phyloP scores from a whole-genome alignment of 2,113 vertebrate genomes.

The Aegotheles bennettii region DNA sequence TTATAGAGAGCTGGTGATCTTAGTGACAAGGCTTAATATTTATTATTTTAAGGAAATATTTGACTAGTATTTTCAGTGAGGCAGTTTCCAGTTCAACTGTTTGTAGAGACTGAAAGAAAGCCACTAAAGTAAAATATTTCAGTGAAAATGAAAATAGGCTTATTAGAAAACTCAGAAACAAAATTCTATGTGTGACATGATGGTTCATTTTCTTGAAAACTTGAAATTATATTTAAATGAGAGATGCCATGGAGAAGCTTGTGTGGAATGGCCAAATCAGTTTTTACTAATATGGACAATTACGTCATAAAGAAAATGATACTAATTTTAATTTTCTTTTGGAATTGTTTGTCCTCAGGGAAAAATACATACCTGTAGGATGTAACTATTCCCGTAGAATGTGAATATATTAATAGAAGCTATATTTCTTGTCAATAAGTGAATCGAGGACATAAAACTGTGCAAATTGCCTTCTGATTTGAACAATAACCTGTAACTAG shows the following conservation, averaged over 20 bases:
- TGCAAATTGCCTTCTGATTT: neutral
- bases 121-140: neutral
- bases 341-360: neutral
- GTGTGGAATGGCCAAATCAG: neutral
- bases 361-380: neutral
- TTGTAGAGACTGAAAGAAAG: neutral
- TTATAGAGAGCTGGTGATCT: neutral
- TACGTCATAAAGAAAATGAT: neutral
- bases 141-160: neutral
- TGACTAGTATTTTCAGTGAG: neutral
- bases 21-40: neutral
- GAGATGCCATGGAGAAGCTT: neutral
- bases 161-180: neutral
- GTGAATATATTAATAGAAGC: neutral
- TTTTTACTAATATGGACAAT: neutral
- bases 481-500: neutral
- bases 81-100: neutral
- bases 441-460: neutral
- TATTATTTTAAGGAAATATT: neutral
- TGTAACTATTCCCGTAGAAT: neutral
- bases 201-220: neutral
- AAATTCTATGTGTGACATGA: neutral
- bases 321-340: neutral
- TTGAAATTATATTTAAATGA: neutral
- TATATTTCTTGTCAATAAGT: neutral